Evolutionary conservation across 2,797 vertebrate species (phyloP).

Genomic region (Coluber constrictor): DNA sequence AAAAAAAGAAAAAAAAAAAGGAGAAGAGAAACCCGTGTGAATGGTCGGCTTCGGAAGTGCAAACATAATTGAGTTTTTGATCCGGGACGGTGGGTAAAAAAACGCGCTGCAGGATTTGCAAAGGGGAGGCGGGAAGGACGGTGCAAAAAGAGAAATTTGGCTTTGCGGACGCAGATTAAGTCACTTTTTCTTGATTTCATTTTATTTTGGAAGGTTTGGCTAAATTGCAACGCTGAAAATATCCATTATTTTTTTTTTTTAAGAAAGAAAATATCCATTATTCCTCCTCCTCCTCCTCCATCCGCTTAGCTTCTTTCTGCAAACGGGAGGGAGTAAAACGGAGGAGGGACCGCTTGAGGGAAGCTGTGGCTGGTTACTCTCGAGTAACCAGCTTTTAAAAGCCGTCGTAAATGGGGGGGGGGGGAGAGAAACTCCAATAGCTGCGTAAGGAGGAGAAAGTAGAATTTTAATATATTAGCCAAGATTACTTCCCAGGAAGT

Average conservation of each 20-base stretch:
- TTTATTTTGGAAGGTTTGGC: neutral
- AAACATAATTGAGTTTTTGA: neutral
- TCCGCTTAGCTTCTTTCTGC: neutral
- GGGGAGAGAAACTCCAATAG: too few species aligned
- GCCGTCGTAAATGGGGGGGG: neutral
- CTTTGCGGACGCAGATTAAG: neutral
- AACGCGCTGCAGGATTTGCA: neutral
- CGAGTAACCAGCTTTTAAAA: neutral
- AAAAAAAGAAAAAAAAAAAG: rapidly evolving
- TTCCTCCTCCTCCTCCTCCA: neutral
- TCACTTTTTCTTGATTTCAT: neutral
- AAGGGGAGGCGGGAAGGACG: neutral
- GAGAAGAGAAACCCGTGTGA: neutral
- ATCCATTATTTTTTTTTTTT: neutral
- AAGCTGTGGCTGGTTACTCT: neutral
- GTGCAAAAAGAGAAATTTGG: neutral
- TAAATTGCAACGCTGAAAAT: neutral
- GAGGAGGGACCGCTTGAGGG: neutral
- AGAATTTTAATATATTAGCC: neutral
- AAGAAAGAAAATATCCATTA: too few species aligned
- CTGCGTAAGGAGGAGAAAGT: neutral
- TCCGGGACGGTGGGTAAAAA: neutral
- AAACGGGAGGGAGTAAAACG: neutral
- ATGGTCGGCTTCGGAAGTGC: neutral
- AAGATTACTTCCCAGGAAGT: neutral